Conservation (phyloP, 2,888 invertebrate genomes). For the Spatulosminthurus flaviceps region DNA sequence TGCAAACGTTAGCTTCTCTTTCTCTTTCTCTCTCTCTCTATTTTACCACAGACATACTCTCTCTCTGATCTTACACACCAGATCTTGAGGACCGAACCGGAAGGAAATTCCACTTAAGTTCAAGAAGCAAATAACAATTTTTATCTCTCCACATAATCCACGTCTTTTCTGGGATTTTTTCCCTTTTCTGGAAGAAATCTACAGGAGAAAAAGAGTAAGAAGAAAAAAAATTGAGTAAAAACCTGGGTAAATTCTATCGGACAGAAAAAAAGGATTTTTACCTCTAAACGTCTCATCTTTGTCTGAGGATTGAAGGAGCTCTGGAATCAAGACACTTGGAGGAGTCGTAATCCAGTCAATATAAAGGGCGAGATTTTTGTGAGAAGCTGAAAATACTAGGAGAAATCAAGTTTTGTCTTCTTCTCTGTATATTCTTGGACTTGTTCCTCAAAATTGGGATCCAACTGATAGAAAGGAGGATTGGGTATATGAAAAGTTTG, state of each 20-base stretch:
- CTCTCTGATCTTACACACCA: background rate
- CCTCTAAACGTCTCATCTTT: too few species aligned
- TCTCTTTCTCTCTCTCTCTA: too few species aligned
- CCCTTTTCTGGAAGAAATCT: background rate
- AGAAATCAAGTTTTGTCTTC: too few species aligned
- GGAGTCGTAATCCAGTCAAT: too few species aligned
- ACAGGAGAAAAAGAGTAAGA: background rate
- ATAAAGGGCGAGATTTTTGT: too few species aligned
- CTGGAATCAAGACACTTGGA: too few species aligned
- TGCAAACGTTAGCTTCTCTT: conserved; percentile 38
- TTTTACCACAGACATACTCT: background rate
- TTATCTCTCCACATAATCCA: background rate
- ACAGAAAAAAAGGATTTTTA: too few species aligned
- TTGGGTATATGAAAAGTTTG: background rate
- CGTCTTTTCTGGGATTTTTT: background rate
- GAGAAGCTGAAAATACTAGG: too few species aligned
- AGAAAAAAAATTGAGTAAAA: background rate
- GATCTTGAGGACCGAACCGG: background rate
- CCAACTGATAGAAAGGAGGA: background rate
- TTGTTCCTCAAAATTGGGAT: too few species aligned
- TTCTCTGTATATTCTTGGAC: too few species aligned
- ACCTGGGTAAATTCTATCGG: background rate
- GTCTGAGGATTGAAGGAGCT: too few species aligned
- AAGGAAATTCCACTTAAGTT: background rate
- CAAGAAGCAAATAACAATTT: conserved; percentile 4